Percentiles rank a stretch among this genome's conserved stretches.
These are phyloP conservation scores for Aselliscus stoliczkanus DNA, from an alignment of 2,797 vertebrate genomes.

Conservation along the genomic window DNA sequence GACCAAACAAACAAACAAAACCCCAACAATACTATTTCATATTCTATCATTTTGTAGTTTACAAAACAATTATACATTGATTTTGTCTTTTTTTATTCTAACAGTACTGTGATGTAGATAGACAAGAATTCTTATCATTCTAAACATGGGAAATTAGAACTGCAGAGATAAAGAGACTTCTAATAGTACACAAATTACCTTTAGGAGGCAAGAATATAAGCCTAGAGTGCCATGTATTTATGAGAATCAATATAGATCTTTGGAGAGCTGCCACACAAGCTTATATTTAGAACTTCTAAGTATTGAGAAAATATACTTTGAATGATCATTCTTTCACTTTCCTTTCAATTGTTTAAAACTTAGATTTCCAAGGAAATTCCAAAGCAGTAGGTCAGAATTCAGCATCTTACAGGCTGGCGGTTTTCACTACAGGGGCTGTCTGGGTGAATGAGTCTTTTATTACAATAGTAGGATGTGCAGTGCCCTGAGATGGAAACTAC, in stretches of 20 bases:
- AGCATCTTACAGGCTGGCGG: not conserved
- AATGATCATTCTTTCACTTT: not conserved
- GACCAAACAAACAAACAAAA: not conserved
- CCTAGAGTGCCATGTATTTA: not conserved
- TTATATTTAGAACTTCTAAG: not conserved
- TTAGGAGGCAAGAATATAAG: not conserved
- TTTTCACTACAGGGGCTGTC: not conserved
- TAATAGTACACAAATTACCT: too few relatives aligned
- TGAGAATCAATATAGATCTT: not conserved
- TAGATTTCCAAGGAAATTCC: not conserved
- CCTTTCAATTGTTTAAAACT: not conserved
- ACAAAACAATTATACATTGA: not conserved
- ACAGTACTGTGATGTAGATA: not conserved
- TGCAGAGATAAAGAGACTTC: not conserved
- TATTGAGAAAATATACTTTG: not conserved
- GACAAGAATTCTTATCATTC: not conserved
- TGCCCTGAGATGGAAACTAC: not conserved
- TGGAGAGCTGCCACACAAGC: not conserved
- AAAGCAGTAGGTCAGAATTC: not conserved
- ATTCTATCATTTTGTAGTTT: not conserved
- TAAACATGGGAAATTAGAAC: not conserved
- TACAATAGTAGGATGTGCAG: not conserved
- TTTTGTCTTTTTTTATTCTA: not conserved
- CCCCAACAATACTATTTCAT: not conserved
- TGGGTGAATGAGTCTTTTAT: not conserved